phyloP scores from a whole-genome alignment of 2,888 invertebrate species.

The Argyra leucocephala region DNA sequence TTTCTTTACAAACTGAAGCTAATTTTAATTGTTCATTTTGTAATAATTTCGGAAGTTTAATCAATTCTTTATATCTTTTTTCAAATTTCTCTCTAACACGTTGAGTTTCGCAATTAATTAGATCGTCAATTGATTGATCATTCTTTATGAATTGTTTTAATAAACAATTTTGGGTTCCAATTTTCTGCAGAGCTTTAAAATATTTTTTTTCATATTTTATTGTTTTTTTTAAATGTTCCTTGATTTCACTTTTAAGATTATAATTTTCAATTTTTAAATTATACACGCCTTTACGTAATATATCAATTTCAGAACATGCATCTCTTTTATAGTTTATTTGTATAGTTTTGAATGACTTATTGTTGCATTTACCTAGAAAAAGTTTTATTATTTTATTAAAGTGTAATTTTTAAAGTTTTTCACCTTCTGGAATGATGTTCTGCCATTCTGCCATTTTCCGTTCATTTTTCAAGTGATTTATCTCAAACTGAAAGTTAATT shows the following conservation, averaged over 20 bases:
- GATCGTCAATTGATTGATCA: conserved; percentile 40
- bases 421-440: no score
- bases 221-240: conserved; percentile 38
- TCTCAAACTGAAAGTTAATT: no score
- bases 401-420: no score
- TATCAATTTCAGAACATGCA: conserved; percentile 29
- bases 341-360: no score
- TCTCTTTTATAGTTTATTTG: no score
- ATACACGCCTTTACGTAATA: conserved; percentile 33
- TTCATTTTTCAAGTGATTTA: no score
- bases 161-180: conserved; percentile 38
- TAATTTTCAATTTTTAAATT: conserved; percentile 38
- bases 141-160: conserved; percentile 38
- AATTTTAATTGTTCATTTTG: conserved; percentile 40
- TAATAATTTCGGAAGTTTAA: conserved; percentile 38
- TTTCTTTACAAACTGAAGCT: conserved; percentile 34
- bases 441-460: no score
- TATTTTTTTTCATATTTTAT: conserved; percentile 42
- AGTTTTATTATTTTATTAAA: no score
- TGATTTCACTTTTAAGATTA: conserved; percentile 40
- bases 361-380: no score
- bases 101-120: conserved; percentile 39
- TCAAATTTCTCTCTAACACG: conserved; percentile 41
- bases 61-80: conserved; percentile 38
- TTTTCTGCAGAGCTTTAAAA: conserved; percentile 38